These are phyloP conservation scores for Tetheella fluctuosa DNA, from an alignment of 2,888 invertebrate species.

Conservation along the genomic window DNA sequence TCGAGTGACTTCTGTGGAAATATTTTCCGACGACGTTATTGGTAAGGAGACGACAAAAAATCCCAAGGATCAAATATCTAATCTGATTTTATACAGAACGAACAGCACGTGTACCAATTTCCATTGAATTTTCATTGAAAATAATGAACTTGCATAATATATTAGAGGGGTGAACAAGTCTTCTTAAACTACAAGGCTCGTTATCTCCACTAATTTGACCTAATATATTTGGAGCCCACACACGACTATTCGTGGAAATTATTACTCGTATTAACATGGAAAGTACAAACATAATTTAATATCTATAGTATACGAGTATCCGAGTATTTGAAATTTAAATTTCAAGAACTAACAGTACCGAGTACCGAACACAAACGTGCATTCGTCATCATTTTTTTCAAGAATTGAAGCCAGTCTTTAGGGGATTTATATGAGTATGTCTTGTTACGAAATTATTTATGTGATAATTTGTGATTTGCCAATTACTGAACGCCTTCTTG, in stretches of 20 bases:
- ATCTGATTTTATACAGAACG: background rate
- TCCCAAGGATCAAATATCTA: background rate
- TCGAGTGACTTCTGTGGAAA: too few species aligned
- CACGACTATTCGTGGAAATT: background rate
- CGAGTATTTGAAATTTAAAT: constrained; percentile 3
- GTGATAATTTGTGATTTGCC: too few species aligned
- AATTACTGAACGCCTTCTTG: too few species aligned
- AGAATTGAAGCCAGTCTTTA: too few species aligned
- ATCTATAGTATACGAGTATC: background rate
- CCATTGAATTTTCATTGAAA: background rate
- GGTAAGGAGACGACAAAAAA: background rate
- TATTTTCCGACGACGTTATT: background rate
- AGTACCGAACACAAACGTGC: background rate
- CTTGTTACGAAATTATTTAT: too few species aligned
- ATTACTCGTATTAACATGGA: background rate
- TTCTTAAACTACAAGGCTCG: background rate
- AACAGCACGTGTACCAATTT: background rate
- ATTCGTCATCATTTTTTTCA: background rate
- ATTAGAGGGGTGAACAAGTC: background rate
- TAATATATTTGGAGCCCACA: constrained; percentile 5
- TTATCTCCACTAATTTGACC: background rate
- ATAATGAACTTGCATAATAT: background rate
- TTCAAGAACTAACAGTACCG: background rate
- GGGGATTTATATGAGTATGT: too few species aligned
- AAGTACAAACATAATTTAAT: background rate